phyloP scores from a whole-genome alignment of 1,140 invertebrate genomes.

The Temnothorax longispinosus region DNA sequence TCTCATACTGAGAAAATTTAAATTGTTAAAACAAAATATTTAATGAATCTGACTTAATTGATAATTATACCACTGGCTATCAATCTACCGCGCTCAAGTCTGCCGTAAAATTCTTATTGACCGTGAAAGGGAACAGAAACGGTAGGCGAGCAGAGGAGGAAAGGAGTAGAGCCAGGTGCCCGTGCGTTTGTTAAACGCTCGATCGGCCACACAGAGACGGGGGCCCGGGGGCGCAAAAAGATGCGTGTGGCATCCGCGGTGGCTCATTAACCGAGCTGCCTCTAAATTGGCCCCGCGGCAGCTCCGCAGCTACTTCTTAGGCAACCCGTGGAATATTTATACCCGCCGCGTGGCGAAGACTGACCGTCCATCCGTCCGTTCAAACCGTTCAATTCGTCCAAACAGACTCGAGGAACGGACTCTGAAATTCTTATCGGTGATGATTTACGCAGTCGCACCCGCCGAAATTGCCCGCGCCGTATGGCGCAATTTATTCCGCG shows the following conservation, averaged over 20 bases:
- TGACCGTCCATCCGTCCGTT: background rate
- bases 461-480: constrained; percentile 53
- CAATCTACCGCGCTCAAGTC: background rate
- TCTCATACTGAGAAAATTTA: background rate
- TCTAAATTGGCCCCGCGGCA: constrained; percentile 83
- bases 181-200: constrained; percentile 68
- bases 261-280: constrained; percentile 84
- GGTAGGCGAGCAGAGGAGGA: constrained; percentile 13
- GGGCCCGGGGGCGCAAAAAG: constrained; percentile 77
- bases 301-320: constrained; percentile 77
- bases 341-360: constrained; percentile 75
- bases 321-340: constrained; percentile 79
- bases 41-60: background rate
- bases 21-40: background rate
- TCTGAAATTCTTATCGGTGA: constrained; percentile 46
- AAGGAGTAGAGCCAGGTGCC: constrained; percentile 64
- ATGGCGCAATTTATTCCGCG: constrained; percentile 46
- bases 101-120: constrained; percentile 20
- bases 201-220: constrained; percentile 73
- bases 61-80: constrained; percentile 9
- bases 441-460: constrained; percentile 27
- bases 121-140: background rate
- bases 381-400: background rate
- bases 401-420: background rate
- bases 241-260: constrained; percentile 81